Evolutionary conservation across 2,113 vertebrate species (phyloP).

Genomic region (Nothocercus julius): DNA sequence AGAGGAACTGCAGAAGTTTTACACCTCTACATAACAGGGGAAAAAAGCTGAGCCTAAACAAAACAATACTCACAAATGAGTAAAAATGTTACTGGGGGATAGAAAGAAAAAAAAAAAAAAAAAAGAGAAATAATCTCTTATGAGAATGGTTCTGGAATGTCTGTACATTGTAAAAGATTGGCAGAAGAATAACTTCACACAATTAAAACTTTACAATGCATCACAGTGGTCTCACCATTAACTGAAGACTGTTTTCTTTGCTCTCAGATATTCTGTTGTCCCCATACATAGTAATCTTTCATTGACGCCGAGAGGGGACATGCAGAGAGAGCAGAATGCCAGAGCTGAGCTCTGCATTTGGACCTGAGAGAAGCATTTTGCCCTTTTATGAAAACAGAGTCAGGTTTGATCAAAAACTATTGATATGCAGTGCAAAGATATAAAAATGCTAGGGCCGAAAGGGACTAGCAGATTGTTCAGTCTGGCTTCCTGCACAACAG

Average conservation of each 20-base stretch:
- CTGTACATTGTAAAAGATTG: background rate
- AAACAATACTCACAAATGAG: background rate
- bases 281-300: background rate
- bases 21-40: background rate
- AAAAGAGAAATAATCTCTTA: background rate
- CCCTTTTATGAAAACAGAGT: background rate
- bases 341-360: background rate
- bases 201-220: background rate
- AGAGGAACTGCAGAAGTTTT: background rate
- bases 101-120: background rate
- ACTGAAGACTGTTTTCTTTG: background rate
- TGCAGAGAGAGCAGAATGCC: background rate
- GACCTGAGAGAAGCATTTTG: background rate
- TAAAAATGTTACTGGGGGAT: background rate
- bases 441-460: fast-evolving
- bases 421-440: background rate
- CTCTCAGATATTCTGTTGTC: background rate
- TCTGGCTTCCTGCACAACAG: background rate
- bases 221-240: background rate
- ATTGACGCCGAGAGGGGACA: background rate
- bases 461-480: background rate
- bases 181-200: background rate
- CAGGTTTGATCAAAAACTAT: background rate
- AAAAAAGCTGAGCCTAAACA: background rate
- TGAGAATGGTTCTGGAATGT: background rate